These are phyloP conservation scores for Anser cygnoides DNA, from an alignment of 2,113 vertebrate species.

Conservation along the genomic window DNA sequence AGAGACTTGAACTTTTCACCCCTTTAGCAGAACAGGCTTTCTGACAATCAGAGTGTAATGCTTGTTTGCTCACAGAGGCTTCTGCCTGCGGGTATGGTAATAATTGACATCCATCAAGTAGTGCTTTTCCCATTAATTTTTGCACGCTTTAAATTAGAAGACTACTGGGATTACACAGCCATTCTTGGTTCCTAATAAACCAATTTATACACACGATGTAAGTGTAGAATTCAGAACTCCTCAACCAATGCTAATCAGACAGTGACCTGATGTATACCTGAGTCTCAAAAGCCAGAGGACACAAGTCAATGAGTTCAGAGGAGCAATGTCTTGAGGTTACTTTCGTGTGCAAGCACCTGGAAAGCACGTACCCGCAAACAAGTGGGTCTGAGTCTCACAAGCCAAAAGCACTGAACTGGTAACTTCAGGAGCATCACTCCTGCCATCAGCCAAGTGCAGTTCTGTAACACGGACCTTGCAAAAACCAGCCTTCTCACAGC, in stretches of 20 bases:
- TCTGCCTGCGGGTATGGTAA: not conserved
- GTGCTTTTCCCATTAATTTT: not conserved
- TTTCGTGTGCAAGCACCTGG: fast-evolving
- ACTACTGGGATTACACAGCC: not conserved
- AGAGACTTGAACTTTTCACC: conserved; percentile 46
- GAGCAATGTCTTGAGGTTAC: not conserved
- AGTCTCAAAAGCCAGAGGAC: fast-evolving
- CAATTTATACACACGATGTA: not conserved
- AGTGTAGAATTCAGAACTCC: not conserved
- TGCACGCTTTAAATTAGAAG: not conserved
- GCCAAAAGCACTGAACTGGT: not conserved
- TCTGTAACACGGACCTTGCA: not conserved
- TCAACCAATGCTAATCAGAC: not conserved
- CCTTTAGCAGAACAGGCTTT: not conserved
- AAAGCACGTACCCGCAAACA: not conserved
- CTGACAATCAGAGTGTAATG: not conserved
- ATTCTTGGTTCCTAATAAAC: not conserved
- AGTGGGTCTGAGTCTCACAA: not conserved
- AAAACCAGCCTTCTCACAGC: not conserved
- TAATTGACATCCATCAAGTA: not conserved
- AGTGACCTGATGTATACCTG: not conserved
- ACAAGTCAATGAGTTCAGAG: not conserved
- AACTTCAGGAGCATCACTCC: not conserved
- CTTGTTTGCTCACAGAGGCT: not conserved
- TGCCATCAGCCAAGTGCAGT: fast-evolving